Base-by-base conservation (phyloP, 2,113 vertebrate species). In the Dasyurus viverrinus region DNA sequence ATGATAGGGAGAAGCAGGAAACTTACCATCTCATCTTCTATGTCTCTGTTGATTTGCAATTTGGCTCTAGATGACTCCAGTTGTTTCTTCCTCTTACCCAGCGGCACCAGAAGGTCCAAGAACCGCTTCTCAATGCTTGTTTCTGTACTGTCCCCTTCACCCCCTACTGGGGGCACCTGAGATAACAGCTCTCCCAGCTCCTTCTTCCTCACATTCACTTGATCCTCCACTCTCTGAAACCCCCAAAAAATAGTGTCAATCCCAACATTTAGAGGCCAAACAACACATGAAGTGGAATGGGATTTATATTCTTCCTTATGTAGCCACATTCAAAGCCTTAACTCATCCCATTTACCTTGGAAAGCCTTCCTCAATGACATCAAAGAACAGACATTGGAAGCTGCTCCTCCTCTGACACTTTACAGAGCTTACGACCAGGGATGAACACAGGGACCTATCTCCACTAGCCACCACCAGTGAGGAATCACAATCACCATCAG, bases 21-120 rank as follows among this genome's bases (percentile, higher is more conserved):
- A 84, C 99, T 98, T 96, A 99, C 99, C 11, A 96, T 99, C 98
- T 99, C 99, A 30, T 99, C 99, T 90, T 99, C 99, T 95, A 99
- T 98, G 98, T 99, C 99, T 94, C 99, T 97, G 97, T 98, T 99
- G 47, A 99, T 99, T 98, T 99, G 99, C 92, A 99, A 99, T 93
- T 99, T 98, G 36, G 99, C 98, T 98, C 98, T 99, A 93, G 98
- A 97, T 0, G 98, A 98, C 97, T 99, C 99, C 96, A 99, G 98
- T 76, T 99, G 99, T 96, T 99, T 99, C 94, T 97, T 99, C 97
- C 99, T 99, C 95, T 98, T 98, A 90, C 98, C 98, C 97, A 99
- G 96, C 0, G 99, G 99, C 26, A 99, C 98, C 98, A 99, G 98
- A 93, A 99, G 98, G 93, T 99, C 98, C 54, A 99, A 98, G 94